Evolutionary conservation across 2,113 vertebrate genomes (phyloP), one percentile per base, ranked within the genome.

Genomic region (Halcyon senegalensis): DNA sequence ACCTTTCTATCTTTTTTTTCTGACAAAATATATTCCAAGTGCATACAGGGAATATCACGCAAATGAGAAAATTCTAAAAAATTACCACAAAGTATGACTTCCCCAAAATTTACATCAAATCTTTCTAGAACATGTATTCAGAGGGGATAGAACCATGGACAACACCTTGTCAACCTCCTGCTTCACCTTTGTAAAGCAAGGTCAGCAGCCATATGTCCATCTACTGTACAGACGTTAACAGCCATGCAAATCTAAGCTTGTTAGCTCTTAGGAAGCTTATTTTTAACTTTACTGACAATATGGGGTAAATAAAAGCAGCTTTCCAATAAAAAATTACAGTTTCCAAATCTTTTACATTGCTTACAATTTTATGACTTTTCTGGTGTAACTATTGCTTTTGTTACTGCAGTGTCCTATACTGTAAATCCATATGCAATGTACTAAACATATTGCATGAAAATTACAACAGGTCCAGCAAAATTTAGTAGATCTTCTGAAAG

Each of bases 101-200:
- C 33, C 25, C 7, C 5, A 44, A 81, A 46, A 39, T 20, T 16
- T 59, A 46, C 6, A 13, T 81, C n/a, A 70, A 53, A 24, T 15
- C 24, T 76, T 90, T 76, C 37, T 48, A 53, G 46, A 64, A 41
- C 19, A n/a, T 41, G 20, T 60, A 50, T 75, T 86, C 9, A 9
- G 4, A 5, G 9, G 5, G 17, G 7, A 37, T 37, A 9, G 8
- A 41, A 79, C 21, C 5, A 30, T 33, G 31, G 16, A 69, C 12
- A 48, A 35, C 10, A 70, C 2, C 6, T 41, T 0, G 0, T 46
- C 30, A 89, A 3, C 5, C 2, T 84, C 27, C 18, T 76, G 10
- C 10, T 64, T 74, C 43, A 30, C 11, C 2, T 66, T 89, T 85
- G 25, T 55, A 37, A 89, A 87, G 39, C 31, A 25, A 89, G 9